These are phyloP conservation scores for Panurus biarmicus DNA, from an alignment of 2,113 vertebrate genomes.

Conservation along the genomic window DNA sequence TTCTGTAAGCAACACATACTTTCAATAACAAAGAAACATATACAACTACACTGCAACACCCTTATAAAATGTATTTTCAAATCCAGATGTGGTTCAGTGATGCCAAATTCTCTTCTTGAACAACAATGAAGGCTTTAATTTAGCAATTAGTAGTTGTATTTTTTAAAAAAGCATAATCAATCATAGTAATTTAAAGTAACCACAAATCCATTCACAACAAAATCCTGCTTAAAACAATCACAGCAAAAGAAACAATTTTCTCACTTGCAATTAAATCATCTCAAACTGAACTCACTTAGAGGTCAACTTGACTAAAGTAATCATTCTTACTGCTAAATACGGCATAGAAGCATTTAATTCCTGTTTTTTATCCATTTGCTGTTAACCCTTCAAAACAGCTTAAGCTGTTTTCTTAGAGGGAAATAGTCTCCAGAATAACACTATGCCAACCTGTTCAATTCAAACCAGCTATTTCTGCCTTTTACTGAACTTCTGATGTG, in stretches of 20 bases:
- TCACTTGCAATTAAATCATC: background rate
- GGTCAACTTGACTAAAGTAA: background rate
- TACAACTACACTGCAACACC: background rate
- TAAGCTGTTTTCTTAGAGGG: background rate
- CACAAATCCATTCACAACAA: background rate
- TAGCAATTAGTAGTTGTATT: background rate
- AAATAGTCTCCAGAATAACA: background rate
- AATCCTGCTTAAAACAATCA: background rate
- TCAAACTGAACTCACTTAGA: background rate
- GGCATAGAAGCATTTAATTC: background rate
- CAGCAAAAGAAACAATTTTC: background rate
- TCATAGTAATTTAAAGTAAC: background rate
- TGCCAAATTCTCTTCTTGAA: background rate
- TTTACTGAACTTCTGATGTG: background rate
- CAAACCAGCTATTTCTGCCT: background rate
- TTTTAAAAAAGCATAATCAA: background rate
- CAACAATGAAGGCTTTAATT: background rate
- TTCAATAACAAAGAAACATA: background rate
- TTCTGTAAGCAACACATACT: background rate
- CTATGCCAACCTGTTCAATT: background rate
- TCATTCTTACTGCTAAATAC: background rate
- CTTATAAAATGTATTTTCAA: background rate
- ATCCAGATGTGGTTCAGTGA: background rate
- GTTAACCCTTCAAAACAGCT: background rate
- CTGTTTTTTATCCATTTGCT: background rate